Evolutionary conservation across 2,113 vertebrate genomes (phyloP).

Genomic region (Limanda limanda): DNA sequence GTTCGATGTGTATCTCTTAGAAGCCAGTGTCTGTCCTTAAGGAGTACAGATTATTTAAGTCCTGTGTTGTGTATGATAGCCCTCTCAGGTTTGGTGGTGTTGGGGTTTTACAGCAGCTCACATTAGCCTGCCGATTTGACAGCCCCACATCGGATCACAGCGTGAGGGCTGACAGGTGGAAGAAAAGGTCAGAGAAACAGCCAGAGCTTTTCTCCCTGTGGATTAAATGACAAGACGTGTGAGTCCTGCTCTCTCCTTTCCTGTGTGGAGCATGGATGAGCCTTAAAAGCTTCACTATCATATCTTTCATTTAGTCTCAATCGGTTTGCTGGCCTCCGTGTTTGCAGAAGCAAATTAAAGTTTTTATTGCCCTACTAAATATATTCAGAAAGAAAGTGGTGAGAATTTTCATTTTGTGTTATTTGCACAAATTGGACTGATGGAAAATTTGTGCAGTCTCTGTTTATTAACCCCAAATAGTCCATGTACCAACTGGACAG

Average conservation of each 20-base stretch:
- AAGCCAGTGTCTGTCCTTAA: constrained; percentile 10
- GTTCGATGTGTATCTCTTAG: constrained; percentile 22
- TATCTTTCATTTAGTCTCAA: no score
- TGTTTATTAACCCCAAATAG: no score
- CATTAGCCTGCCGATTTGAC: constrained; percentile 8
- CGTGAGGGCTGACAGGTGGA: constrained; percentile 33
- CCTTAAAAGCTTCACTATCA: no score
- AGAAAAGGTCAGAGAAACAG: constrained; percentile 29
- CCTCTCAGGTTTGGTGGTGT: neutral
- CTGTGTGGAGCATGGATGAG: neutral
- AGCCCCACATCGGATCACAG: constrained; percentile 27
- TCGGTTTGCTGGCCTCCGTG: no score
- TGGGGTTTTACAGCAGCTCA: constrained; percentile 3
- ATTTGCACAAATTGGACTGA: neutral
- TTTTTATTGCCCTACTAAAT: no score
- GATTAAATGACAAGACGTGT: constrained; percentile 9
- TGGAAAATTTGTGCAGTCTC: no score
- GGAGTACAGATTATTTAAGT: constrained; percentile 1
- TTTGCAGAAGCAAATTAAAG: no score
- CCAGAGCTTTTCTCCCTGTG: no score
- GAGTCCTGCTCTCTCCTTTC: no score
- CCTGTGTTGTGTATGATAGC: neutral
- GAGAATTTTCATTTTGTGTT: no score
- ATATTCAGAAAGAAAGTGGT: no score
- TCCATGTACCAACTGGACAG: no score